Percentiles rank a stretch among this genome's conserved stretches.
phyloP scores from a whole-genome alignment of 1,140 invertebrate genomes.

The Drosophila busckii region DNA sequence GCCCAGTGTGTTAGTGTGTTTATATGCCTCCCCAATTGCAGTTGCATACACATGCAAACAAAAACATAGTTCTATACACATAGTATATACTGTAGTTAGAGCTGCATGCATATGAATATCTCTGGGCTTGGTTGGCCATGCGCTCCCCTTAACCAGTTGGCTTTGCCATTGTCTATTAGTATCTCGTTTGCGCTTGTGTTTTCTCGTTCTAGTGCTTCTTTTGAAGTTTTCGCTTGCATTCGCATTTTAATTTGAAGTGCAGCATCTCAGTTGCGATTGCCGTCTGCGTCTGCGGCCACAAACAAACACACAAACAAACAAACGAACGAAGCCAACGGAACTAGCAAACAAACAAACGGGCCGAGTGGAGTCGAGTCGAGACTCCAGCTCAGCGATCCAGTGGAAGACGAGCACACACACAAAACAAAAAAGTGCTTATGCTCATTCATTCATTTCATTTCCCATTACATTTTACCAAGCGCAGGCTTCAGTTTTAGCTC shows the following conservation, averaged over 20 bases:
- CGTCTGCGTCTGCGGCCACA: constrained; percentile 56
- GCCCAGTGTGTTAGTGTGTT: constrained; percentile 72
- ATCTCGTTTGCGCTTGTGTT: constrained; percentile 75
- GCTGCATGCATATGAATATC: too few relatives aligned
- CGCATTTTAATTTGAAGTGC: constrained; percentile 76
- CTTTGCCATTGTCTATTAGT: constrained; percentile 73
- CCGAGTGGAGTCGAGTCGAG: too few relatives aligned
- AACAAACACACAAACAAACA: constrained; percentile 24
- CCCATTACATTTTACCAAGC: constrained; percentile 61
- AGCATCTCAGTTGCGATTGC: constrained; percentile 54
- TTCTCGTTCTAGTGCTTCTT: constrained; percentile 76
- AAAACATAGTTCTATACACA: not conserved
- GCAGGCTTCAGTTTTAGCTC: constrained; percentile 22
- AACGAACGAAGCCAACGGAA: constrained; percentile 27
- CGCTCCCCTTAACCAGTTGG: constrained; percentile 1
- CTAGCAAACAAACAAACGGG: constrained; percentile 19
- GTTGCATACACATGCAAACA: constrained; percentile 16
- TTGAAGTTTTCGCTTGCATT: constrained; percentile 76
- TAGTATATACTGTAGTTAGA: too few relatives aligned
- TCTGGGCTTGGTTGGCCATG: not conserved
- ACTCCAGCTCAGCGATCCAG: too few relatives aligned
- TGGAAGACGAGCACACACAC: constrained; percentile 4
- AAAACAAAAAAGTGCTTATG: constrained; percentile 75
- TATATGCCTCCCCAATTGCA: constrained; percentile 64
- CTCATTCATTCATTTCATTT: constrained; percentile 77